Conservation (phyloP, 2,113 vertebrate species). For the Carlito syrichta region DNA sequence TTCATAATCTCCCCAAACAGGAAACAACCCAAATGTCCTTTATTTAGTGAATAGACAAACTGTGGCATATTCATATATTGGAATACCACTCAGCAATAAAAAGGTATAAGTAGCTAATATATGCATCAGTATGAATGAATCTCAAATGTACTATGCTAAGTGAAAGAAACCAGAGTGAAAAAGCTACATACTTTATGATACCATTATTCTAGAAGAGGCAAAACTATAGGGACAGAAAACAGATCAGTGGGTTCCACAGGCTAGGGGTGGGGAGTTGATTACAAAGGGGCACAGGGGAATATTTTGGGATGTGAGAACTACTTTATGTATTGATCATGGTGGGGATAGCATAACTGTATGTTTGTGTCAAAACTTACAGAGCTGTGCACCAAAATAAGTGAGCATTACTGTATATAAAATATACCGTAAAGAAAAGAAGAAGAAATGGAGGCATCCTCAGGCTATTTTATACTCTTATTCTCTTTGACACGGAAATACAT, state of each 20-base stretch:
- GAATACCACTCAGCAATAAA: neutral
- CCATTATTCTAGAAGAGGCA: neutral
- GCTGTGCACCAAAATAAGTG: neutral
- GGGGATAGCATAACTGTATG: neutral
- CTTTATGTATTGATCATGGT: neutral
- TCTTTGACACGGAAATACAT: neutral
- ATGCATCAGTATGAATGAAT: neutral
- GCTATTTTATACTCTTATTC: neutral
- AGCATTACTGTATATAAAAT: neutral
- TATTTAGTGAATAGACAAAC: neutral
- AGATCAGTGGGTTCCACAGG: neutral
- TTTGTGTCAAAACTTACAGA: neutral
- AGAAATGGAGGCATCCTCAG: neutral
- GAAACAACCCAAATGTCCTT: neutral
- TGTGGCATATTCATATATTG: neutral
- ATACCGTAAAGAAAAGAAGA: neutral
- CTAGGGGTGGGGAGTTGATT: neutral
- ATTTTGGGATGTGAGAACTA: neutral
- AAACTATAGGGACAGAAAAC: neutral
- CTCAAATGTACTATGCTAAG: neutral
- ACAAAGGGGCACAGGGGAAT: neutral
- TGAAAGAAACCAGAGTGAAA: conserved; percentile 5
- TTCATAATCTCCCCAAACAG: neutral
- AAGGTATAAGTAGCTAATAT: neutral
- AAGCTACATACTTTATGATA: neutral